Conservation (phyloP, 2,888 invertebrate species). For the Amaurobius ferox region DNA sequence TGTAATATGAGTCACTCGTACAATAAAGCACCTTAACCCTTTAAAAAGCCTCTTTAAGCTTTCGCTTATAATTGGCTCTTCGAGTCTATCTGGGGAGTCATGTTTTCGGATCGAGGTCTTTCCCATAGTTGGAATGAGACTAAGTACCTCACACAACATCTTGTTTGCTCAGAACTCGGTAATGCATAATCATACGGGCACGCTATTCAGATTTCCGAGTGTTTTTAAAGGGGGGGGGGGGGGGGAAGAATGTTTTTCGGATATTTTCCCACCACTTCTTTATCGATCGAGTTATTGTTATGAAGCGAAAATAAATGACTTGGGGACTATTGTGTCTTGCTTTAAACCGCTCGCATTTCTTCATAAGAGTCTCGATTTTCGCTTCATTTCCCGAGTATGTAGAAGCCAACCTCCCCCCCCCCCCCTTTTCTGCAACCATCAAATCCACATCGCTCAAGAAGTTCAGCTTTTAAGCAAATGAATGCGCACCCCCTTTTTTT, state of each 20-base stretch:
- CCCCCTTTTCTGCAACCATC: slow-evolving; percentile 5
- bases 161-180: no score
- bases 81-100: no score
- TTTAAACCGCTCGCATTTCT: slow-evolving; percentile 37
- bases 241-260: background rate
- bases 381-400: slow-evolving; percentile 46
- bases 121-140: no score
- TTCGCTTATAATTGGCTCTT: background rate
- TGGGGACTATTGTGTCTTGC: slow-evolving; percentile 20
- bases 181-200: no score
- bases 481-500: slow-evolving; percentile 18
- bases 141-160: no score
- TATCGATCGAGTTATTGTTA: slow-evolving; percentile 11
- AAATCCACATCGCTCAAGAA: slow-evolving; percentile 38
- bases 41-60: background rate
- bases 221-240: background rate
- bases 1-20: no score
- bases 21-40: slow-evolving; percentile 4
- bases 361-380: slow-evolving; percentile 40
- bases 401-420: slow-evolving; percentile 11
- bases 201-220: background rate
- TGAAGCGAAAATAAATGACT: slow-evolving; percentile 42
- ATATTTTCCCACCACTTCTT: slow-evolving; percentile 10
- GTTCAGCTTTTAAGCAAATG: slow-evolving; percentile 67
- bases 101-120: no score